Evolutionary conservation across 2,888 invertebrate species (phyloP).

Genomic region (Cinara cedri): DNA sequence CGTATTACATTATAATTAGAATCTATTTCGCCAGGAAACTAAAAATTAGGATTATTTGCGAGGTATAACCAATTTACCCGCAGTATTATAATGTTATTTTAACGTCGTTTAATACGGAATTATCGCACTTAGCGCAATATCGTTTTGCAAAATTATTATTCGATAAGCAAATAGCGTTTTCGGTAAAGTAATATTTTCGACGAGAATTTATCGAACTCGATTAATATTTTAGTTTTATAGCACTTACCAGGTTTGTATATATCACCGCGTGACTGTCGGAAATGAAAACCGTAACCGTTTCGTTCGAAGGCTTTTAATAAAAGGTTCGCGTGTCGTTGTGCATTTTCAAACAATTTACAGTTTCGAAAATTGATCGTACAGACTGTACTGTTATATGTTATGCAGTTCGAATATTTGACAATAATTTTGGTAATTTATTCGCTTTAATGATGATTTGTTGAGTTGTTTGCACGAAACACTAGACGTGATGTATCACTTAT

Average conservation of each 20-base stretch:
- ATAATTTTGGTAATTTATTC: slow-evolving; percentile 42
- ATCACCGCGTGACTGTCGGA: slow-evolving; percentile 17
- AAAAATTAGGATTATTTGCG: no score
- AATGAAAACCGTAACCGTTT: slow-evolving; percentile 23
- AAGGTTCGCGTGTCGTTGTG: slow-evolving; percentile 31
- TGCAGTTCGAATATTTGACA: slow-evolving; percentile 5
- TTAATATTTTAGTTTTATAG: no score
- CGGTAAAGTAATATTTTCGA: not conserved
- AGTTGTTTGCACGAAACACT: not conserved
- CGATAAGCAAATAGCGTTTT: not conserved
- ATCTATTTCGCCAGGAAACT: no score
- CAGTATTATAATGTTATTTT: no score
- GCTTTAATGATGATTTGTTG: slow-evolving; percentile 33
- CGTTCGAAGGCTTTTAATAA: slow-evolving; percentile 3
- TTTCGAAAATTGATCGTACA: slow-evolving; percentile 30
- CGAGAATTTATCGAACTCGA: no score
- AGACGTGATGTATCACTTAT: not conserved
- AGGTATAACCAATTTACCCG: no score
- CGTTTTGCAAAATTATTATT: not conserved
- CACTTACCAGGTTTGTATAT: not conserved
- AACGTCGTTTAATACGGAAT: no score
- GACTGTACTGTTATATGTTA: not conserved
- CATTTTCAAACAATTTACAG: slow-evolving; percentile 46
- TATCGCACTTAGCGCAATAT: no score
- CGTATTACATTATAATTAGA: no score